Evolutionary conservation across 1,140 invertebrate genomes (phyloP).

Genomic region (Pteromalus puparum): DNA sequence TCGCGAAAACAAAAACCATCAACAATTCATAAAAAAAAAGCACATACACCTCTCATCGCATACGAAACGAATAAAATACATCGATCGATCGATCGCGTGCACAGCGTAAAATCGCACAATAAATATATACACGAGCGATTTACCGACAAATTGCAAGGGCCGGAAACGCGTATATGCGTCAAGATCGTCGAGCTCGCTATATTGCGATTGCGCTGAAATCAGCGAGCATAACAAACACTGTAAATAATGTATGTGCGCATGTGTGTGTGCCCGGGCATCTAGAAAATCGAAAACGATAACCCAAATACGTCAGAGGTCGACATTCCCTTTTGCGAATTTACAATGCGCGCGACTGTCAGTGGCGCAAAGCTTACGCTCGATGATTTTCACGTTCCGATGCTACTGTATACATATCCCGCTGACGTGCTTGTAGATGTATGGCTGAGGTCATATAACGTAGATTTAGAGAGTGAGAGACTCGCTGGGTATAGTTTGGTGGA

Average conservation of each 20-base stretch:
- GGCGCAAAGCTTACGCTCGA: neutral
- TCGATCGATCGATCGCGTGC: neutral
- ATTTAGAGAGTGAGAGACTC: neutral
- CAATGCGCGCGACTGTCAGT: slow-evolving; percentile 33
- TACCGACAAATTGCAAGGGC: neutral
- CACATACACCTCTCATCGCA: no score
- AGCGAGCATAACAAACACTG: neutral
- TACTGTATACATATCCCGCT: neutral
- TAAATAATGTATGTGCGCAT: slow-evolving; percentile 19
- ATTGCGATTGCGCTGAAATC: no score
- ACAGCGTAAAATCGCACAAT: neutral
- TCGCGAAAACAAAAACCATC: no score
- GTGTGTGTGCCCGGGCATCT: neutral
- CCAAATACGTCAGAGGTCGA: slow-evolving; percentile 31
- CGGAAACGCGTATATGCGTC: neutral
- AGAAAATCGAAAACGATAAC: slow-evolving; percentile 41
- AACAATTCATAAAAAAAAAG: no score
- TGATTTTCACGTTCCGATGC: slow-evolving; percentile 33
- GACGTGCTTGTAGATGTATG: neutral
- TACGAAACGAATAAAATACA: neutral
- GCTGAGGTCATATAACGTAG: neutral
- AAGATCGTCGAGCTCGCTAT: neutral
- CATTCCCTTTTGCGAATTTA: slow-evolving; percentile 29
- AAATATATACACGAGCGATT: neutral
- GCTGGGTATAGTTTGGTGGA: neutral